Percentiles rank a stretch among this genome's conserved stretches.
Evolutionary conservation across 1,140 invertebrate genomes (phyloP).

Genomic region (Aporrectodea caliginosa): DNA sequence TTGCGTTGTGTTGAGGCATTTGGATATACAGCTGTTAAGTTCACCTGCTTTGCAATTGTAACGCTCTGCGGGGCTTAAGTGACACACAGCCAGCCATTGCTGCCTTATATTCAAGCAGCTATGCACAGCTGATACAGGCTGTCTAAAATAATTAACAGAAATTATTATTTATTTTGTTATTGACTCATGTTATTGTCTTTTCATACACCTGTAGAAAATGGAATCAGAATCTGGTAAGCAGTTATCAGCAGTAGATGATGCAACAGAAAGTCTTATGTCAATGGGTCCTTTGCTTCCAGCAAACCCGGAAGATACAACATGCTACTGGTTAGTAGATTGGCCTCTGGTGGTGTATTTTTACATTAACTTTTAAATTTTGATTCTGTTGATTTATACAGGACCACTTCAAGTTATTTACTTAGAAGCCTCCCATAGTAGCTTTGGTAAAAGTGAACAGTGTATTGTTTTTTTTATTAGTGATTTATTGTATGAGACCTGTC

Average conservation of each 20-base stretch:
- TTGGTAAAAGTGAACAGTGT: too few species aligned
- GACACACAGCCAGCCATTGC: too few species aligned
- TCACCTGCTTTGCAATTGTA: too few species aligned
- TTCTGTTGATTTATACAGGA: background rate
- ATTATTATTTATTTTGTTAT: too few species aligned
- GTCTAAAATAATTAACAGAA: too few species aligned
- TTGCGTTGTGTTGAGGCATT: too few species aligned
- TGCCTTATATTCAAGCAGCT: too few species aligned
- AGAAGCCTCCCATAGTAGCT: background rate
- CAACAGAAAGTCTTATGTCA: background rate
- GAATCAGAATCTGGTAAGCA: background rate
- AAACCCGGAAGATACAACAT: conserved; percentile 33
- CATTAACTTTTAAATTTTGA: background rate
- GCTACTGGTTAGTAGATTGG: conserved; percentile 29
- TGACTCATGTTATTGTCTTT: too few species aligned
- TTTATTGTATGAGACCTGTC: background rate
- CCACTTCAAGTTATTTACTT: background rate
- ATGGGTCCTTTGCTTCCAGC: conserved; percentile 15
- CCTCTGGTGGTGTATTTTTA: background rate
- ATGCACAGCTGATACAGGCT: too few species aligned
- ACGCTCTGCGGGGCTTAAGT: too few species aligned
- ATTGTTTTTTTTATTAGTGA: background rate
- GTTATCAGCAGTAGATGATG: background rate
- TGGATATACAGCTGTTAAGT: too few species aligned
- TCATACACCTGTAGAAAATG: too few species aligned